Conservation (phyloP, 2,888 invertebrate genomes). For the Catocala fraxini region DNA sequence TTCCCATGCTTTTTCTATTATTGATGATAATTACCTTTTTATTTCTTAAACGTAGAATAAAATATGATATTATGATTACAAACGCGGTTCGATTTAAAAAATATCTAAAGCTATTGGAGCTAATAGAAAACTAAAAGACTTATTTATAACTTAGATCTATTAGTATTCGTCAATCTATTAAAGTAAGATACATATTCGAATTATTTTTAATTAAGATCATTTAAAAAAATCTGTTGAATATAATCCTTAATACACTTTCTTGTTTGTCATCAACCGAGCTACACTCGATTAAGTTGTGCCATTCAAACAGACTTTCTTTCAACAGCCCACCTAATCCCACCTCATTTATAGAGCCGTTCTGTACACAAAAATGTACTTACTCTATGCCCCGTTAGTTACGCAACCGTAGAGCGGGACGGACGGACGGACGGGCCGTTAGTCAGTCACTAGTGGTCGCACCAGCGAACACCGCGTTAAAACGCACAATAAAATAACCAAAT, state of each 20-base stretch:
- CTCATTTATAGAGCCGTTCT: slow-evolving; percentile 60
- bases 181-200: no score
- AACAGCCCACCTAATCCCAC: slow-evolving; percentile 21
- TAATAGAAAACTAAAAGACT: no score
- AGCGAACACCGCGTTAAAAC: slow-evolving; percentile 64
- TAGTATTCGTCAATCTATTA: no score
- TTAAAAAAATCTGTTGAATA: no score
- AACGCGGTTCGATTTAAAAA: no score
- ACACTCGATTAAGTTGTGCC: slow-evolving; percentile 16
- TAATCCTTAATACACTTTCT: no score
- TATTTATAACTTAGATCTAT: no score
- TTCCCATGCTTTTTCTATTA: slow-evolving; percentile 18
- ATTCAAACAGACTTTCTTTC: slow-evolving; percentile 26
- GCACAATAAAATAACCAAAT: slow-evolving; percentile 58
- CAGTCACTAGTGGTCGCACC: slow-evolving; percentile 74
- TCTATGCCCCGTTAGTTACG: slow-evolving; percentile 86
- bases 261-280: slow-evolving; percentile 16
- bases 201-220: no score
- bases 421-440: slow-evolving; percentile 73
- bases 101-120: no score
- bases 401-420: slow-evolving; percentile 76
- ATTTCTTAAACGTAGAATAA: no score
- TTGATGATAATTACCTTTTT: background rate
- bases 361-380: slow-evolving; percentile 72
- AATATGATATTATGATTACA: no score